A percentile compares a stretch with the other conserved stretches of the same genome.
Evolutionary conservation across 2,797 vertebrate species (phyloP).

Genomic region (Tauraco hartlaubi): DNA sequence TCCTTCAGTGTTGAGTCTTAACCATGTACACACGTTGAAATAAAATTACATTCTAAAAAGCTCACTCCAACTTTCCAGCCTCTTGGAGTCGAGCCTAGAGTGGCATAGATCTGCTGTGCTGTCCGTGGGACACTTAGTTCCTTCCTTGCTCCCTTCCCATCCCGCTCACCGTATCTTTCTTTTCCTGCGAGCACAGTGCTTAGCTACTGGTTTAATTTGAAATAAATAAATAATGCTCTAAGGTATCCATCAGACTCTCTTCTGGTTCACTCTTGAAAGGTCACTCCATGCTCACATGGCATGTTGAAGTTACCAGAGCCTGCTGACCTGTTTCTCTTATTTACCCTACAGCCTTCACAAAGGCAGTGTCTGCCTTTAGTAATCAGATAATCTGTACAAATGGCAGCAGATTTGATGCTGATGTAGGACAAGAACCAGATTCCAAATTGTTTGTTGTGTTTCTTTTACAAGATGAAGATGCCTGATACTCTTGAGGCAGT

Average conservation of each 20-base stretch:
- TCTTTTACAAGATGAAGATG: background rate
- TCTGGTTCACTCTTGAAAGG: background rate
- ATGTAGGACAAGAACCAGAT: background rate
- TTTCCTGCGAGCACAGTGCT: background rate
- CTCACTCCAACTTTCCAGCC: slow-evolving; percentile 1
- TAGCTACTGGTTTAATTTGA: background rate
- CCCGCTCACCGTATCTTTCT: accelerated
- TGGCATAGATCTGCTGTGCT: background rate
- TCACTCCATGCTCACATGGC: background rate
- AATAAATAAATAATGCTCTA: background rate
- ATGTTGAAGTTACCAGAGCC: background rate
- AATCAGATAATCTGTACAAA: background rate
- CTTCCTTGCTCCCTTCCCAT: background rate
- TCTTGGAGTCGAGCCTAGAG: background rate
- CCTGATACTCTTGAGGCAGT: background rate
- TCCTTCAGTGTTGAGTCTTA: background rate
- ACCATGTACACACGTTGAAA: background rate
- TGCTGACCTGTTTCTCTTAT: background rate
- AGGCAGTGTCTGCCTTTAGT: background rate
- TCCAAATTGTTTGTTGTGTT: background rate
- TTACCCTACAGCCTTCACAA: background rate
- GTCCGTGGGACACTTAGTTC: background rate
- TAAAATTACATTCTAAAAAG: slow-evolving; percentile 4
- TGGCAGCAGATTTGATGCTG: background rate
- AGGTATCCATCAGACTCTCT: background rate